Conservation (phyloP, 2,888 invertebrate genomes). For the Melanchra persicariae region DNA sequence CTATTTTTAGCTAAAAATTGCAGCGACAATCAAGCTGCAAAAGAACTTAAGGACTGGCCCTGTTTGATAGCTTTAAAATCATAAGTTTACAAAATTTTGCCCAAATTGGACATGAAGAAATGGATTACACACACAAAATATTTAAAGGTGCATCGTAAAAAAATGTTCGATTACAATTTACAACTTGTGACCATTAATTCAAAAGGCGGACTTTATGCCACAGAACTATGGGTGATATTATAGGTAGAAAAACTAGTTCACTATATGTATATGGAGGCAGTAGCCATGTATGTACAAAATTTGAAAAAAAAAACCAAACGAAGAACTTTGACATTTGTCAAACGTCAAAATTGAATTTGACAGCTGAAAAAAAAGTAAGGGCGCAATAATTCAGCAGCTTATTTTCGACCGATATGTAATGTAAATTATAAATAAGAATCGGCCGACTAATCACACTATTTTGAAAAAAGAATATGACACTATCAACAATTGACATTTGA, state of each 20-base stretch:
- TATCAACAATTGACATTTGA: constrained; percentile 26
- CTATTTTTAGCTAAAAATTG: constrained; percentile 21
- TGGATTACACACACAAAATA: constrained; percentile 36
- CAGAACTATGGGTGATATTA: background rate
- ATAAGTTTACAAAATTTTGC: constrained; percentile 11
- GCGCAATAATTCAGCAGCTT: no score
- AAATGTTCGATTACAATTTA: background rate
- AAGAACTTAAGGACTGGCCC: constrained; percentile 8
- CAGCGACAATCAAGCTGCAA: constrained; percentile 34
- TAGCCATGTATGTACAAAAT: constrained; percentile 10
- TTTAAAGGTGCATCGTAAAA: background rate
- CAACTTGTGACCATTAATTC: constrained; percentile 9
- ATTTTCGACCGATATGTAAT: background rate
- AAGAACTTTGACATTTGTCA: constrained; percentile 37
- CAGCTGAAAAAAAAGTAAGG: background rate
- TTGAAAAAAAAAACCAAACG: background rate
- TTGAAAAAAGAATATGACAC: background rate
- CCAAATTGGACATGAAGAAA: constrained; percentile 7
- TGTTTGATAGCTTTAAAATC: constrained; percentile 12
- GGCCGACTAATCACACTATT: no score
- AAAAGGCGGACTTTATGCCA: constrained; percentile 15
- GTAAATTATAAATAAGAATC: background rate
- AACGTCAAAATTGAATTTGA: constrained; percentile 20
- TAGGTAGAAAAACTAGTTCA: background rate
- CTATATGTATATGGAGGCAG: background rate